These are phyloP conservation scores for Corythaeola cristata DNA, from an alignment of 2,113 vertebrate genomes.

Conservation along the genomic window DNA sequence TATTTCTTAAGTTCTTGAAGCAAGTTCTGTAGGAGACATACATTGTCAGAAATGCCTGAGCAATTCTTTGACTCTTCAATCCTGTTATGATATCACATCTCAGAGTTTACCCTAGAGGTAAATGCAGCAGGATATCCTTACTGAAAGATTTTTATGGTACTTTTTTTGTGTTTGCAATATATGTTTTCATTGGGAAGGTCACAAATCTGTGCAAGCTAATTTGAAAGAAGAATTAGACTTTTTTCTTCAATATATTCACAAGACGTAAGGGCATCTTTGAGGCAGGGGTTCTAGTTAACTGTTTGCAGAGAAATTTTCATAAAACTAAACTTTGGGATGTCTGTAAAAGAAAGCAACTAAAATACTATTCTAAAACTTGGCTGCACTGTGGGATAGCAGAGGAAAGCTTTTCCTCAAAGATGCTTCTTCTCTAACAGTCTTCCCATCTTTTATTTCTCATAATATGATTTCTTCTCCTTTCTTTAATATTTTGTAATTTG, in stretches of 20 bases:
- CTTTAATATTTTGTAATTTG: background rate
- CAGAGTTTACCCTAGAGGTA: background rate
- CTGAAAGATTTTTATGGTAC: background rate
- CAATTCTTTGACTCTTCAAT: background rate
- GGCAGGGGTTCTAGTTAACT: background rate
- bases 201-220: background rate
- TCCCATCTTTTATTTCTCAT: background rate
- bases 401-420: background rate
- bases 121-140: background rate
- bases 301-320: background rate
- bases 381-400: background rate
- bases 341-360: background rate
- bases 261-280: background rate
- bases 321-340: background rate
- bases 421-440: background rate
- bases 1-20: constrained; percentile 13
- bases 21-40: background rate
- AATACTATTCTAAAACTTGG: background rate
- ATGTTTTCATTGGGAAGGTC: background rate
- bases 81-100: background rate
- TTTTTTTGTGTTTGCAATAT: background rate
- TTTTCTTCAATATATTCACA: background rate
- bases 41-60: background rate
- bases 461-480: background rate
- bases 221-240: background rate